Evolutionary conservation across 2,888 invertebrate genomes (phyloP), one percentile per base, ranked within the genome.

Genomic region (Sussaba pulchella): DNA sequence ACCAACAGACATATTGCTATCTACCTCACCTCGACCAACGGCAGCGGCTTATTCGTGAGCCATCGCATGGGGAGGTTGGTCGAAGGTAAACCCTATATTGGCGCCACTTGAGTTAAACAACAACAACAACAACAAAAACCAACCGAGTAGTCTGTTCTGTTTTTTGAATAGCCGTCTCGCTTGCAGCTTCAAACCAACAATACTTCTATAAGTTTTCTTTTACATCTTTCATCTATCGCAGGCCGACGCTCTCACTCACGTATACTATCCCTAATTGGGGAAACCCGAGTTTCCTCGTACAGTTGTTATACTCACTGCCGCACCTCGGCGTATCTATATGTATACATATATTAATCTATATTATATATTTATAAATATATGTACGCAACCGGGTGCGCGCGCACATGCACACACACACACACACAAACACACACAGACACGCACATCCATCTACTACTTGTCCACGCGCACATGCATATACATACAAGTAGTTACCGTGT

Each of bases 291-390:
- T 82, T 83, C 84, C 89, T 87, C n/a, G n/a, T 90, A 87, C 90
- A 88, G 91, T 91, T 91, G 91, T 92, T 91, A 90, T 91, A 91
- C 90, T 90, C 89, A 91, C 91, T 89, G 90, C 89, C 89, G 90
- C 92, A 91, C 91, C 87, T 89, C 89, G 89, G 89, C 90, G 87
- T 88, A 86, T 89, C 84, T 87, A 85, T 88, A 88, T 89, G 87
- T 89, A 87, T 86, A 86, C 85, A 84, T 85, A 86, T 84, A 84
- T 85, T 84, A 84, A 83, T 86, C 66, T 76, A 66, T 78, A 61
- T 63, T 83, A 83, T 82, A 76, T 77, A 78, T 73, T 72, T 79
- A 78, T 74, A 74, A 78, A 77, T 82, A 78, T 82, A 57, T 31
- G 31, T 31, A 31, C 6, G 6, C 6, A 6, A 83, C 78, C n/a